phyloP scores from a whole-genome alignment of 2,113 vertebrate species.

The Saiga tatarica region DNA sequence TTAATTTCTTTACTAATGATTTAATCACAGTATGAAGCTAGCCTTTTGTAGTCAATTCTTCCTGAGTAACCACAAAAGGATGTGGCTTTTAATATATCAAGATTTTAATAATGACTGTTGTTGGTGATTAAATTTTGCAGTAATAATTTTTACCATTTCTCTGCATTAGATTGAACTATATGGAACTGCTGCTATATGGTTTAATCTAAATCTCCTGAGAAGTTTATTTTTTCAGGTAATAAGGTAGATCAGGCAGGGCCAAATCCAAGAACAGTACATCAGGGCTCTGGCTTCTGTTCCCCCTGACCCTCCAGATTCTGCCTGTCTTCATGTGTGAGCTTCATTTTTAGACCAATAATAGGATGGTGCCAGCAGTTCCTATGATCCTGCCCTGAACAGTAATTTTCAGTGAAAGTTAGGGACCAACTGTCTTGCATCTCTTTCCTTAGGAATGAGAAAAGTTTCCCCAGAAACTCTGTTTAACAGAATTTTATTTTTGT shows the following conservation, averaged over 20 bases:
- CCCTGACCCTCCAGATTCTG: background rate
- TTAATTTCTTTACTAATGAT: constrained; percentile 17
- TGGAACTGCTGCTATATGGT: background rate
- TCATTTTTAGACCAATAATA: background rate
- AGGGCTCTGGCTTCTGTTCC: background rate
- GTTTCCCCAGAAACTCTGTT: background rate
- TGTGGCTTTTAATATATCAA: background rate
- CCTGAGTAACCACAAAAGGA: background rate
- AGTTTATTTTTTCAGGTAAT: background rate
- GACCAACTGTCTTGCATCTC: background rate
- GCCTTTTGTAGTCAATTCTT: background rate
- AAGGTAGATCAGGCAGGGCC: background rate
- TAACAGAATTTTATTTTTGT: background rate
- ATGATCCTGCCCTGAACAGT: background rate
- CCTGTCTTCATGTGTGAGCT: background rate
- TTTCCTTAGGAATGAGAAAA: background rate
- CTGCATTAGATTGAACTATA: background rate
- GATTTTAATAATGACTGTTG: background rate
- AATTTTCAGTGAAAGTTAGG: background rate
- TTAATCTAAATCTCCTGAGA: background rate
- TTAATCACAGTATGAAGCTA: background rate
- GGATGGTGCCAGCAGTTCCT: background rate
- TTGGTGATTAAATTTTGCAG: background rate
- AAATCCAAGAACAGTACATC: background rate
- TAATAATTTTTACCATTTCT: background rate